Conservation (phyloP, 2,888 invertebrate genomes). For the Parasteatoda lunata region DNA sequence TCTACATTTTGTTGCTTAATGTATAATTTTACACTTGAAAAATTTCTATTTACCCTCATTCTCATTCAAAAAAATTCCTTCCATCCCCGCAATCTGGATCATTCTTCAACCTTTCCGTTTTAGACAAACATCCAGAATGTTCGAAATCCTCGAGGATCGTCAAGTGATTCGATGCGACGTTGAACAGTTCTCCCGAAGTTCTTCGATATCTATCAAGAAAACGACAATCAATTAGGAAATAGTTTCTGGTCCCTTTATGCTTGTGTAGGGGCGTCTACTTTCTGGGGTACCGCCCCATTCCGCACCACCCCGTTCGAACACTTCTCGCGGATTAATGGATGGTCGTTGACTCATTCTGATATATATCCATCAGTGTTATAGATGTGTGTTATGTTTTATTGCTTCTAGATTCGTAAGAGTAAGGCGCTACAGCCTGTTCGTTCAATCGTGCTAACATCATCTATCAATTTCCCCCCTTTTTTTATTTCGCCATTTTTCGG, state of each 20-base stretch:
- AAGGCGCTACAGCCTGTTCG: background rate
- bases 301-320: background rate
- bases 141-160: too few species aligned
- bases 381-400: slow-evolving; percentile 37
- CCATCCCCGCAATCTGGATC: too few species aligned
- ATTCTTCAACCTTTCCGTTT: too few species aligned
- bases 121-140: too few species aligned
- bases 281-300: slow-evolving; percentile 18
- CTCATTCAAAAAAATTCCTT: too few species aligned
- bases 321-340: slow-evolving; percentile 34
- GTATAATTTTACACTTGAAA: too few species aligned
- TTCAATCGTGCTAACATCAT: background rate
- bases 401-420: slow-evolving; percentile 30
- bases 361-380: slow-evolving; percentile 38
- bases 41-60: too few species aligned
- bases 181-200: too few species aligned
- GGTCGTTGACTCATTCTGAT: slow-evolving; percentile 29
- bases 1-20: too few species aligned
- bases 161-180: too few species aligned
- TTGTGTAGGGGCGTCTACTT: background rate
- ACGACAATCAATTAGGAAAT: background rate
- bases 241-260: slow-evolving; percentile 29
- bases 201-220: too few species aligned
- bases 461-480: background rate
- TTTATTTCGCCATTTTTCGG: background rate